phyloP scores from a whole-genome alignment of 2,113 vertebrate genomes.

The Centropus unirufus region DNA sequence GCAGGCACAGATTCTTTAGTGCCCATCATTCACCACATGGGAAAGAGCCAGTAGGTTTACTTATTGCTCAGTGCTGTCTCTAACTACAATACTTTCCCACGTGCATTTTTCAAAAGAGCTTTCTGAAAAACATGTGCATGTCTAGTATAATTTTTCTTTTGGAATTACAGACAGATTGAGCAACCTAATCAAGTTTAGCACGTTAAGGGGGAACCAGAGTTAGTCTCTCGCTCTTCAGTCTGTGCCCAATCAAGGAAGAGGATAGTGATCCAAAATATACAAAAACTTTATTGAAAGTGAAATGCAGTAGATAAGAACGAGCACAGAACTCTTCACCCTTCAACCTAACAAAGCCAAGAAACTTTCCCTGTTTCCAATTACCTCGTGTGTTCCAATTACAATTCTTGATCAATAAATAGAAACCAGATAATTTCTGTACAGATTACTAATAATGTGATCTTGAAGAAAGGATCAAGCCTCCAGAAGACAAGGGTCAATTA shows the following conservation, averaged over 20 bases:
- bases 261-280: background rate
- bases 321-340: background rate
- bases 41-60: background rate
- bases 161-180: background rate
- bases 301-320: background rate
- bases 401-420: background rate
- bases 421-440: background rate
- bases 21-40: background rate
- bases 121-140: background rate
- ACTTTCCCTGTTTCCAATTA: background rate
- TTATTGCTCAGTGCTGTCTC: background rate
- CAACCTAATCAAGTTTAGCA: background rate
- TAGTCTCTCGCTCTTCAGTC: background rate
- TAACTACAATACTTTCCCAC: background rate
- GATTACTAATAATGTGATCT: background rate
- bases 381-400: background rate
- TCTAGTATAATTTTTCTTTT: background rate
- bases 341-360: background rate
- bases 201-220: background rate
- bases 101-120: background rate
- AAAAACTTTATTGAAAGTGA: background rate
- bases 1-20: background rate
- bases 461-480: background rate
- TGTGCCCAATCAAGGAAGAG: background rate
- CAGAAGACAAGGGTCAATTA: background rate